A percentile compares a stretch with the other conserved stretches of the same genome.
These are phyloP conservation scores for Aplodontia rufa DNA, from an alignment of 2,113 vertebrate genomes.

Conservation along the genomic window DNA sequence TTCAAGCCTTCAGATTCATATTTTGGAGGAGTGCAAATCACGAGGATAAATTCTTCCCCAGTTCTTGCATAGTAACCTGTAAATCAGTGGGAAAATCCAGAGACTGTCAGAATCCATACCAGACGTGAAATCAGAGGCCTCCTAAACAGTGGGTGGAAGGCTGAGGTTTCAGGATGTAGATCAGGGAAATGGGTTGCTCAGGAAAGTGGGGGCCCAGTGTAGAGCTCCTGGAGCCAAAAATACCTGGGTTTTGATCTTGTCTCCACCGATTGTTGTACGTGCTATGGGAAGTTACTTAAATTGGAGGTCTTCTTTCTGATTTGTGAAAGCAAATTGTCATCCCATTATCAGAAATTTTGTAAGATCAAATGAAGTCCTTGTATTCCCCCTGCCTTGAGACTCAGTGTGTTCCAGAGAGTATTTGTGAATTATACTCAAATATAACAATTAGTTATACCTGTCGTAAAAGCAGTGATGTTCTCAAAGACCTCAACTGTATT, in stretches of 20 bases:
- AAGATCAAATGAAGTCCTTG: background rate
- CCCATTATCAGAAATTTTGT: background rate
- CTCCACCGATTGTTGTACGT: background rate
- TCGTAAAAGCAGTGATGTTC: background rate
- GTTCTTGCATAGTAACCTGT: background rate
- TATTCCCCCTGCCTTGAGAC: background rate
- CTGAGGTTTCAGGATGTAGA: background rate
- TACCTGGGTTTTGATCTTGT: background rate
- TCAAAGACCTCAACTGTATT: background rate
- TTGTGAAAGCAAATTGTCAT: background rate
- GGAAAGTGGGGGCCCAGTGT: background rate
- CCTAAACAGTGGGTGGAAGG: background rate
- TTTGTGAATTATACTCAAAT: background rate
- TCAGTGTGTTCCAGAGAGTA: background rate
- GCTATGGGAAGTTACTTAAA: background rate
- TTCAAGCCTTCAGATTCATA: background rate
- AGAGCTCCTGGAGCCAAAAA: background rate
- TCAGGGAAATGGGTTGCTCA: background rate
- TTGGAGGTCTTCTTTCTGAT: constrained; percentile 2
- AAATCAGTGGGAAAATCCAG: background rate
- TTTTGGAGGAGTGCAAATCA: background rate
- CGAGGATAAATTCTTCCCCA: background rate
- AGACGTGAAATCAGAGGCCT: background rate
- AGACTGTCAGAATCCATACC: background rate
- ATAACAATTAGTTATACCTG: background rate